Percentiles rank a stretch among this genome's conserved stretches.
Evolutionary conservation across 2,113 vertebrate genomes (phyloP).

Genomic region (Pomatostomus ruficeps): DNA sequence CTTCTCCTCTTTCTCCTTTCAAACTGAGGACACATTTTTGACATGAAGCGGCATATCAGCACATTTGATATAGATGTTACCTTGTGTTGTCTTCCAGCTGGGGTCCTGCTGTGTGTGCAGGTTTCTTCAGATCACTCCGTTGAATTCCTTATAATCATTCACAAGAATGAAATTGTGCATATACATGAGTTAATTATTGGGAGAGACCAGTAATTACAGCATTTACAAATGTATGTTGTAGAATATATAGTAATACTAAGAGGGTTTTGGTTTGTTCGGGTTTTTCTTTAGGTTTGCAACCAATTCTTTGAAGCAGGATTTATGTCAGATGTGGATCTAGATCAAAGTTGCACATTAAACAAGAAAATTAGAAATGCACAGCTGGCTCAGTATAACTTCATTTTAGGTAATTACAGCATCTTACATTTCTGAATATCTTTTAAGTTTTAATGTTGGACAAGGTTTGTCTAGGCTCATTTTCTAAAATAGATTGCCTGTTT

Average conservation of each 20-base stretch:
- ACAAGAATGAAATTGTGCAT: neutral
- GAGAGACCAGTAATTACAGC: neutral
- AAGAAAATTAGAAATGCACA: slow-evolving; percentile 95
- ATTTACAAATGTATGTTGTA: neutral
- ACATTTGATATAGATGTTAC: neutral
- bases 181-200: neutral
- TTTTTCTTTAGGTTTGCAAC: slow-evolving; percentile 76
- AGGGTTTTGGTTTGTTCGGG: neutral
- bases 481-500: neutral
- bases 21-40: neutral
- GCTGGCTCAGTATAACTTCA: slow-evolving; percentile 94
- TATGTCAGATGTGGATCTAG: slow-evolving; percentile 90
- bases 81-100: neutral
- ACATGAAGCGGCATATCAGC: neutral
- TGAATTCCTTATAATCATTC: neutral
- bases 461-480: neutral
- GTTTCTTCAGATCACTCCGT: neutral
- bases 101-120: neutral
- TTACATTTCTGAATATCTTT: neutral
- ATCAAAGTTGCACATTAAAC: slow-evolving; percentile 86
- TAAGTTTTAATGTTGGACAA: neutral
- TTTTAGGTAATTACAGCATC: slow-evolving; percentile 80
- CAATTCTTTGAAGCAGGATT: slow-evolving; percentile 87
- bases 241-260: neutral
- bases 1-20: neutral